Evolutionary conservation across 23 tunicate genomes (phyloP), one percentile per base, ranked within the genome.

Genomic region (Aplidium turbinatum): DNA sequence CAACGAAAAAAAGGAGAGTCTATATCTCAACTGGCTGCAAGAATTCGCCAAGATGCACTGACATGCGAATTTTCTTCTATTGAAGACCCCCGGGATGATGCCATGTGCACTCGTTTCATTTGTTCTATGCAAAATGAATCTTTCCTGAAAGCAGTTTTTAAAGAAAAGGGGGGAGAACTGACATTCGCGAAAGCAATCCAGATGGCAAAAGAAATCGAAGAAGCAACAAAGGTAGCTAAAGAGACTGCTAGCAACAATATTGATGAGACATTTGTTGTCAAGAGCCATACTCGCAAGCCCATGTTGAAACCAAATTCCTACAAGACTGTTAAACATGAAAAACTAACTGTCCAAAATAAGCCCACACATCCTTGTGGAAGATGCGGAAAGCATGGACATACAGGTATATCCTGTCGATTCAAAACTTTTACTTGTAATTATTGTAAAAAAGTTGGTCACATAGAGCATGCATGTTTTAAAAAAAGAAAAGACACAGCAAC

Each of bases 21-120:
- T n/a, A 28, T 76, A 18, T 3, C 58, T 35, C 57, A 76, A 62
- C 26, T 76, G 26, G 72, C 71, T 61, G 71, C 82, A 22, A 38
- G 82, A 38, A 76, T 76, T 40, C 82, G 82, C 26, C 72, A 76
- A 42, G 82, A 76, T 42, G 72, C 82, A 3, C n/a, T 29, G 9
- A 61, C 82, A 1, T 76, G 82, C 35, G 82, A 76, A n/a, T 76
- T 61, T 45, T 3, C 38, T 27, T 38, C 72, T 4, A 76, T 76
- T 34, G n/a, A 35, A 11, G 30, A 76, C 42, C 82, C 82, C 4
- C 82, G 16, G 18, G 82, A 76, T 40, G 72, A 62, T 9, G 82
- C 82, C 18, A 28, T 61, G 57, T 16, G 70, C 13, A 76, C 82
- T 18, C 20, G 82, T 2, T 76, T 76, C 39, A 62, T 76, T 61